Conservation (phyloP, 2,888 invertebrate genomes). For the Sclerodermus sp. region DNA sequence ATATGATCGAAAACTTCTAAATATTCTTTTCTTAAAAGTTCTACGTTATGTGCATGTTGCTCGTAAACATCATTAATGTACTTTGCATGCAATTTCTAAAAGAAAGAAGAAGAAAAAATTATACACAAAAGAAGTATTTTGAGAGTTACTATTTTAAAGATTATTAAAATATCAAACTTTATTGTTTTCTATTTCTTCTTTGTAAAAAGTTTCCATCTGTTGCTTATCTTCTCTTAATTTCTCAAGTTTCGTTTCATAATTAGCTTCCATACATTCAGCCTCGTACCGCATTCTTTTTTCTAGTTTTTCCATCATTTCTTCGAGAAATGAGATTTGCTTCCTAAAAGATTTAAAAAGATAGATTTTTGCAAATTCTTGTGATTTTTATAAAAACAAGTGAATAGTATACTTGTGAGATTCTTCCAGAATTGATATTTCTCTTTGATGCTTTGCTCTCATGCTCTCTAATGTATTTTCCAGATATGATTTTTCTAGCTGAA, state of each 20-base stretch:
- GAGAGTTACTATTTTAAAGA: no score
- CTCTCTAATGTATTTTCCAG: constrained; percentile 42
- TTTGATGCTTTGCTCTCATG: constrained; percentile 44
- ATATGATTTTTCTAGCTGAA: constrained; percentile 43
- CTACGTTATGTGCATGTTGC: constrained; percentile 39
- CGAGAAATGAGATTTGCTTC: constrained; percentile 41
- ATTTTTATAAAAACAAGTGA: background rate
- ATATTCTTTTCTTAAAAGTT: constrained; percentile 44
- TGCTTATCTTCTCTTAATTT: constrained; percentile 40
- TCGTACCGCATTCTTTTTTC: constrained; percentile 42
- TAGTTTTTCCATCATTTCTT: constrained; percentile 37
- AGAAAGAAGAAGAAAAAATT: constrained; percentile 5
- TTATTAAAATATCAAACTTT: constrained; percentile 30
- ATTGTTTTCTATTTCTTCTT: constrained; percentile 39
- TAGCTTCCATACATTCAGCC: constrained; percentile 37
- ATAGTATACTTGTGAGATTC: constrained; percentile 45
- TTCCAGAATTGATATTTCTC: constrained; percentile 44
- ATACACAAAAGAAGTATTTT: background rate
- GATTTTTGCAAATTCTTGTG: background rate
- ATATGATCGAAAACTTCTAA: constrained; percentile 44
- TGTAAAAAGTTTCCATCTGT: constrained; percentile 33
- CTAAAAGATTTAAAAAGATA: constrained; percentile 26
- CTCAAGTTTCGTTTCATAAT: constrained; percentile 41
- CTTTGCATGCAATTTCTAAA: constrained; percentile 35
- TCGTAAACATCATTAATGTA: constrained; percentile 38